A percentile compares a stretch with the other conserved stretches of the same genome.
Conservation (phyloP, 2,113 vertebrate species). For the Nesogale talazaci region DNA sequence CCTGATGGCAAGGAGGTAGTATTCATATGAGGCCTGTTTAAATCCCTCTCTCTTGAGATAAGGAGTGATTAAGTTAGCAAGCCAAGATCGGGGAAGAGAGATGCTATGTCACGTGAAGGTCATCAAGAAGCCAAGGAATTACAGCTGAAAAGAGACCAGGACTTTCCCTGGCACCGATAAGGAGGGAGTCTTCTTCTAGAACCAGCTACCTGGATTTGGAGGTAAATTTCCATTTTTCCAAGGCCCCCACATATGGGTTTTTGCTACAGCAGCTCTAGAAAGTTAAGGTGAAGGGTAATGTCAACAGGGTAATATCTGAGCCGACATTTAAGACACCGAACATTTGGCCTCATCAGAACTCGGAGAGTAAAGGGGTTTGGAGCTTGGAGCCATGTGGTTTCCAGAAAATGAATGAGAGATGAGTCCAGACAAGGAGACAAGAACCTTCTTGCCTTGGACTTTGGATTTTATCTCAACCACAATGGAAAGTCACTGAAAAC, state of each 20-base stretch:
- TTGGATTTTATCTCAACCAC: background rate
- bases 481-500: background rate
- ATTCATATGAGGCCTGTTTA: background rate
- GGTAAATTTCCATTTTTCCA: background rate
- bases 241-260: background rate
- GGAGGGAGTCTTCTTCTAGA: background rate
- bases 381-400: background rate
- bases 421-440: background rate
- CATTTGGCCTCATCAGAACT: background rate
- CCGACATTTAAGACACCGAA: background rate
- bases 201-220: background rate
- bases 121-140: background rate
- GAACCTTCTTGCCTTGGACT: background rate
- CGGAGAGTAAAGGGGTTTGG: background rate
- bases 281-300: too few relatives aligned
- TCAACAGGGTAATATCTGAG: background rate
- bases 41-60: background rate
- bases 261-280: background rate
- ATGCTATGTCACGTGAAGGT: background rate
- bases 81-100: background rate
- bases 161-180: background rate
- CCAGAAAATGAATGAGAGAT: background rate
- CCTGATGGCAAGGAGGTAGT: background rate
- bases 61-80: background rate
- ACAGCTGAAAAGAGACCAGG: background rate